phyloP scores from a whole-genome alignment of 1,140 invertebrate species.

The Phymorhynchus buccinoides region DNA sequence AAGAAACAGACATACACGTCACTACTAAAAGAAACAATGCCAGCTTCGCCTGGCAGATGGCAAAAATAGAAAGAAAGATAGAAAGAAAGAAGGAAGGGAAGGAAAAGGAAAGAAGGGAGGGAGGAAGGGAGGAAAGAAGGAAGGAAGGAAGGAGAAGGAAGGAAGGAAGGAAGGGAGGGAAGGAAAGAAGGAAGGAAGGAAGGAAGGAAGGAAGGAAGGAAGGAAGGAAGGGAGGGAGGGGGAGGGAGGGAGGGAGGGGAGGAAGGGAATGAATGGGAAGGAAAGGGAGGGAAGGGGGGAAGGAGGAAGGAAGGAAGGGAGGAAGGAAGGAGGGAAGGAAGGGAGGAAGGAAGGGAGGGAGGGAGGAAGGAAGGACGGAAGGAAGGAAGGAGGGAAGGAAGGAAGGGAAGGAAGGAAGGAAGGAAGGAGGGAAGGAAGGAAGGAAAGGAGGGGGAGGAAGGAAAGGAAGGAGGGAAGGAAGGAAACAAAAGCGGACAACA shows the following conservation, averaged over 20 bases:
- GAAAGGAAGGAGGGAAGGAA: no score
- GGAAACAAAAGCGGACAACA: neutral
- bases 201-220: neutral
- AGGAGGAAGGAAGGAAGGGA: neutral
- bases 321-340: neutral
- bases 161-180: neutral
- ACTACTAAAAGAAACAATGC: no score
- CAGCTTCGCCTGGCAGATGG: no score
- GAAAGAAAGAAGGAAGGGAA: neutral
- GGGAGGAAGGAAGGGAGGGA: neutral
- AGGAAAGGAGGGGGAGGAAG: neutral
- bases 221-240: neutral
- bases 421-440: neutral
- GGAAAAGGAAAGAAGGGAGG: neutral
- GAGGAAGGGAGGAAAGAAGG: neutral
- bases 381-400: no score
- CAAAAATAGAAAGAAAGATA: neutral
- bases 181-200: neutral
- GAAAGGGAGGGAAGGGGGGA: neutral
- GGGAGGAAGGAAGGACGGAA: no score
- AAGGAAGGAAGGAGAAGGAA: neutral
- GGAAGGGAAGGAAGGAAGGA: neutral
- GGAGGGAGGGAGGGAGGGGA: neutral
- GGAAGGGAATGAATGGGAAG: no score
- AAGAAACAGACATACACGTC: no score